Conservation (phyloP, 2,888 invertebrate genomes). For the Daptonema setosum region DNA sequence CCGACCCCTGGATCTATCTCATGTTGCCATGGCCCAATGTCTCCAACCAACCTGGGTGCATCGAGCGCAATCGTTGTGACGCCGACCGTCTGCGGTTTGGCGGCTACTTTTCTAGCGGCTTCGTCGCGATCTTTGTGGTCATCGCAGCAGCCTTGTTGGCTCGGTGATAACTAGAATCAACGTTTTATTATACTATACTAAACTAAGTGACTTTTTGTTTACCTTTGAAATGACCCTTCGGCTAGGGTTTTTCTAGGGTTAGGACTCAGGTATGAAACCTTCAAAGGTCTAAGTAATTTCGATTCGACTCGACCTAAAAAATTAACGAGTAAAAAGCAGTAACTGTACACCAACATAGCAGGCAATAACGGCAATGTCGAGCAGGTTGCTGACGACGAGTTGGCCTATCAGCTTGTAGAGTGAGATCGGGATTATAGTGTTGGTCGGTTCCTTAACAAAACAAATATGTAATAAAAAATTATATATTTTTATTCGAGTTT, state of each 20-base stretch:
- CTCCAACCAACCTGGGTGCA: background rate
- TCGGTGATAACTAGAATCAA: constrained; percentile 48
- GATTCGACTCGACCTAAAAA: no score
- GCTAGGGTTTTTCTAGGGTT: no score
- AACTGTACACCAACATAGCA: constrained; percentile 63
- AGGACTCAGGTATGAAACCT: no score
- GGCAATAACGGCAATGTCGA: constrained; percentile 65
- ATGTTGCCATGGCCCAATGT: background rate
- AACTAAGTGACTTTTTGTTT: no score
- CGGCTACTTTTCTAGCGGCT: constrained; percentile 37
- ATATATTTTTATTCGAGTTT: no score
- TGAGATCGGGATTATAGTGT: constrained; percentile 31
- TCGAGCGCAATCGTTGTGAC: constrained; percentile 42
- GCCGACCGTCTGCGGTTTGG: constrained; percentile 57
- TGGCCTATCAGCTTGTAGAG: constrained; percentile 71
- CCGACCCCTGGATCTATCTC: background rate
- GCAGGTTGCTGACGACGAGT: constrained; percentile 62
- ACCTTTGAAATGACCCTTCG: no score
- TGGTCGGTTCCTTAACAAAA: constrained; percentile 6
- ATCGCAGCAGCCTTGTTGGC: constrained; percentile 54
- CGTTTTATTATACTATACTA: background rate
- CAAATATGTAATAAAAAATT: constrained; percentile 5
- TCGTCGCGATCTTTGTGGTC: constrained; percentile 60
- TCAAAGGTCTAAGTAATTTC: no score
- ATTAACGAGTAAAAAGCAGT: no score